Evolutionary conservation across 2,888 invertebrate genomes (phyloP), one percentile per base, ranked within the genome.

Genomic region (Choreutis nemorana): DNA sequence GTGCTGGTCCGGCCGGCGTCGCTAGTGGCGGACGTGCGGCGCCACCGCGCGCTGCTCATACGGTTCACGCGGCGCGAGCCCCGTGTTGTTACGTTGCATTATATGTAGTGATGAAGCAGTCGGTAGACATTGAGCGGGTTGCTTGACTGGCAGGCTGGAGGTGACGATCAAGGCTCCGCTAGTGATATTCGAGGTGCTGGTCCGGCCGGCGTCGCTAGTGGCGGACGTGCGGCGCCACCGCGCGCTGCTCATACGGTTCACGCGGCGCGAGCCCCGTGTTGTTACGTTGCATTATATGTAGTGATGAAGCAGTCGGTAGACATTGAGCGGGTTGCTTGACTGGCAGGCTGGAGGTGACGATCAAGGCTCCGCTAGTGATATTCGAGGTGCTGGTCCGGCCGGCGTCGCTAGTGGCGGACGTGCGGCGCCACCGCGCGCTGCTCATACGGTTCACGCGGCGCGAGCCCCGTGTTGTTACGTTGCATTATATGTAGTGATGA

Each of bases 151-250:
- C 49, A 75, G 79, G 37, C 78, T 99, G 60, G 98, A 99, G 55
- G 89, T 99, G 56, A 93, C 93, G 58, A 88, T 91, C 34, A 98
- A 97, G 64, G 94, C 94, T 22, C 90, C 95, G 12, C 82, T 99
- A 45, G 89, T 99, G 41, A 82, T 99, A 42, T 95, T 94, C 50
- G 97, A 98, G 72, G 80, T 97, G 50, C 82, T 97, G 32, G 87
- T 90, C 54, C 86, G 89, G 42, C 84, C 86, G 22, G 79, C 72
- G 40, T 72, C 81, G 36, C 81, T 89, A 35, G 82, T 81, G 6
- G 84, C 83, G 50, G 85, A 94, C 81, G 83, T 87, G 45, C 86
- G 87, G 44, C 86, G 85, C 42, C 86, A 94, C 66, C 89, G 94
- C 35, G 82, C 84, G 39, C 79, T 94, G 39, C 73, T 94, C 51